phyloP scores from a whole-genome alignment of 2,888 invertebrate genomes.

The Mimachlamys varia region DNA sequence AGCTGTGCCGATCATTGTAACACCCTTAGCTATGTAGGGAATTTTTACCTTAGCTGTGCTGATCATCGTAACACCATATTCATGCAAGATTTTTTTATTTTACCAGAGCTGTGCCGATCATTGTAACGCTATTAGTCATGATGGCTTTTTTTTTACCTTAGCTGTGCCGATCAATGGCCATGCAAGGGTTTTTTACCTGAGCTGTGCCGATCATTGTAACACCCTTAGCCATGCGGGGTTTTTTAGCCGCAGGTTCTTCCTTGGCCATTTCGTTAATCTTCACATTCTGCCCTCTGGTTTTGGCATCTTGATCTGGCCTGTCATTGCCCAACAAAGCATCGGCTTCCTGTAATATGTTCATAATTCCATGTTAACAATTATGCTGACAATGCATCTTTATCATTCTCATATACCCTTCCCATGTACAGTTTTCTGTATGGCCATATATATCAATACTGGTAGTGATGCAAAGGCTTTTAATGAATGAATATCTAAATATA shows the following conservation, averaged over 20 bases:
- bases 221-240: conserved; percentile 72
- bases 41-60: too few species aligned
- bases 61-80: too few species aligned
- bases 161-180: too few species aligned
- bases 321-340: conserved; percentile 65
- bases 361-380: background rate
- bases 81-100: too few species aligned
- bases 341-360: conserved; percentile 67
- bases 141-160: conserved; percentile 39
- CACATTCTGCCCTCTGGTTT: conserved; percentile 75
- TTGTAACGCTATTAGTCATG: too few species aligned
- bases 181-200: too few species aligned
- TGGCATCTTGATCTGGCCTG: conserved; percentile 74
- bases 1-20: too few species aligned
- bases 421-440: too few species aligned
- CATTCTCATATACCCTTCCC: too few species aligned
- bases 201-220: conserved; percentile 78
- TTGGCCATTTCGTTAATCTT: conserved; percentile 72
- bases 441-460: too few species aligned
- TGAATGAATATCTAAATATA: too few species aligned
- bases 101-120: conserved; percentile 79
- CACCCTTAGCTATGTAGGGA: conserved; percentile 38
- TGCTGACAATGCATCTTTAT: background rate
- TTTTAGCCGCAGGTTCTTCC: conserved; percentile 74
- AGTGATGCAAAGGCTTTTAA: too few species aligned